These are phyloP conservation scores for Ctenochaetus hawaiiensis DNA, from an alignment of 2,797 vertebrate genomes.

Conservation along the genomic window DNA sequence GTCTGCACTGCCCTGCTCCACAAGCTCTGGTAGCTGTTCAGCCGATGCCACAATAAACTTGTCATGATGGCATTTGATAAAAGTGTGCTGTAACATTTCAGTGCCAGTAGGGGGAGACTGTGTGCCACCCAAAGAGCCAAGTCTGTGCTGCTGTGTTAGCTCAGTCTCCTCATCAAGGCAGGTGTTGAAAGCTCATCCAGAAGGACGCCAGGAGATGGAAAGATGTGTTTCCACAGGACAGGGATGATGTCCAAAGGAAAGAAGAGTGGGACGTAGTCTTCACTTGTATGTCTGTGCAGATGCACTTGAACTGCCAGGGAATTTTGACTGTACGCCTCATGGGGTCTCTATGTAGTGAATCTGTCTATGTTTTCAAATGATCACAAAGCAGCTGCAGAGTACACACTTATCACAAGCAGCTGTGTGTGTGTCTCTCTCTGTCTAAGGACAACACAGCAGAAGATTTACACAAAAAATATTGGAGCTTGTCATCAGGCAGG, in stretches of 20 bases:
- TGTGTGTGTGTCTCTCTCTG: not conserved
- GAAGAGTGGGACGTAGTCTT: slow-evolving; percentile 29
- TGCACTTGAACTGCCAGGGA: slow-evolving; percentile 22
- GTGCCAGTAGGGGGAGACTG: slow-evolving; percentile 71
- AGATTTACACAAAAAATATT: too few relatives aligned
- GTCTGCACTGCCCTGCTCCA: slow-evolving; percentile 10
- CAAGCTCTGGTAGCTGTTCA: slow-evolving; percentile 4
- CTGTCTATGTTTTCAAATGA: slow-evolving; percentile 10
- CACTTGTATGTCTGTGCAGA: slow-evolving; percentile 10
- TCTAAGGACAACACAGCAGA: not conserved
- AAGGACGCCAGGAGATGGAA: slow-evolving; percentile 42
- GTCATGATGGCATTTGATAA: not conserved
- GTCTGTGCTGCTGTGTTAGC: not conserved
- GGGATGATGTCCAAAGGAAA: slow-evolving; percentile 41
- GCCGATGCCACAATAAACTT: slow-evolving; percentile 23
- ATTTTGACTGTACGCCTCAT: slow-evolving; percentile 27
- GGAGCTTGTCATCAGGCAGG: not conserved
- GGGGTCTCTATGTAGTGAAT: slow-evolving; percentile 8
- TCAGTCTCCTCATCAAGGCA: slow-evolving; percentile 29
- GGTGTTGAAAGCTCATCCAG: slow-evolving; percentile 54
- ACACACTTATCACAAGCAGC: not conserved
- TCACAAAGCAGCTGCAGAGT: slow-evolving; percentile 7
- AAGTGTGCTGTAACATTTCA: slow-evolving; percentile 2
- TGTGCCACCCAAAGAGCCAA: slow-evolving; percentile 22
- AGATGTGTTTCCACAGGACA: slow-evolving; percentile 59